Evolutionary conservation across 2,113 vertebrate species (phyloP).

Genomic region (Pelecanoides urinatrix): DNA sequence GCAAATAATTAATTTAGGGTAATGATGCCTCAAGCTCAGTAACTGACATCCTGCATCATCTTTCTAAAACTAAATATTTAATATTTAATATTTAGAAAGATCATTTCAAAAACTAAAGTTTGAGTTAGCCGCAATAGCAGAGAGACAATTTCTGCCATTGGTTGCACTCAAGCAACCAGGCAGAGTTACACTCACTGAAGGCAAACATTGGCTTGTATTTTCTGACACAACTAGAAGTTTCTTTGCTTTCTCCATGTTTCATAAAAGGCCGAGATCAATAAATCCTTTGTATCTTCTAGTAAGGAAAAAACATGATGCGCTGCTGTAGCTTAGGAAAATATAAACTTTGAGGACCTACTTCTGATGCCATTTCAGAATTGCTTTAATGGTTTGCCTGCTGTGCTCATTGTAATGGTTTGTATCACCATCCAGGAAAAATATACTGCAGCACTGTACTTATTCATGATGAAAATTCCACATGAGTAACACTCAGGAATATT

Average conservation of each 20-base stretch:
- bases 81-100: not conserved
- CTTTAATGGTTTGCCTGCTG: not conserved
- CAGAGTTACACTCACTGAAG: not conserved
- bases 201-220: not conserved
- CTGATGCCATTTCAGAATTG: not conserved
- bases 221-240: not conserved
- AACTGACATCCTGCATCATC: not conserved
- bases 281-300: not conserved
- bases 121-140: not conserved
- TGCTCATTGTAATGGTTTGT: not conserved
- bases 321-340: not conserved
- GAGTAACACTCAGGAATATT: not conserved
- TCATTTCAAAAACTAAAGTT: not conserved
- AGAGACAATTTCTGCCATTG: not conserved
- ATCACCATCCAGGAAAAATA: not conserved
- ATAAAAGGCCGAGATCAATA: not conserved
- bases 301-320: not conserved
- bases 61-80: not conserved
- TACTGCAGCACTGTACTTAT: not conserved
- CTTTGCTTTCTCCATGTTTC: not conserved
- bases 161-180: not conserved
- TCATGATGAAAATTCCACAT: constrained; percentile 7
- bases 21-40: not conserved
- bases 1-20: not conserved
- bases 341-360: not conserved